These are phyloP conservation scores for Phalacrocorax brasilianus DNA, from an alignment of 2,113 vertebrate genomes.

Conservation along the genomic window DNA sequence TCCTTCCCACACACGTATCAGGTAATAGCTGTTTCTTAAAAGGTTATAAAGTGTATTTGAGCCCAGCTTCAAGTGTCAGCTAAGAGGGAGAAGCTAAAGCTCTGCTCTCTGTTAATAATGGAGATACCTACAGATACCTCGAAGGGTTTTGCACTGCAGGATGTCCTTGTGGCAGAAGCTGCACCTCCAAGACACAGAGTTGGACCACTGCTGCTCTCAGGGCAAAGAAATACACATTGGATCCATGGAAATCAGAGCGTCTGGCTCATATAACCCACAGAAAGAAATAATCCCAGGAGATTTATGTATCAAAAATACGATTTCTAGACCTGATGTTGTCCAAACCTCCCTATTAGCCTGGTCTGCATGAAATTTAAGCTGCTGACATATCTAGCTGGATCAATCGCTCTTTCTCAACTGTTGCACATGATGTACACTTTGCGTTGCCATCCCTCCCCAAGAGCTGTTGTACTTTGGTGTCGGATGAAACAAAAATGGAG, in stretches of 20 bases:
- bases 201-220: accelerated
- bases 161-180: background rate
- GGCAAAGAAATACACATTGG: background rate
- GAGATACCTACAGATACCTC: background rate
- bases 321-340: background rate
- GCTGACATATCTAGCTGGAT: background rate
- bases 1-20: background rate
- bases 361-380: background rate
- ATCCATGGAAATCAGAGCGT: background rate
- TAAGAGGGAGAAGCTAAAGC: background rate
- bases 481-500: background rate
- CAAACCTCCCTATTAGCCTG: background rate
- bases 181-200: background rate
- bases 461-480: background rate
- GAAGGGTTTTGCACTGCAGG: background rate
- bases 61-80: background rate
- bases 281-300: background rate
- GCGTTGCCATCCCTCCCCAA: background rate
- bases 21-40: background rate
- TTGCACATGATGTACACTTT: background rate
- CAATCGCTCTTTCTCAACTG: background rate
- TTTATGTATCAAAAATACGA: background rate
- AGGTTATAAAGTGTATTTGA: background rate
- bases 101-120: background rate
- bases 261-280: background rate